phyloP scores from a whole-genome alignment of 2,797 vertebrate genomes.

The Orestias chungarensis region DNA sequence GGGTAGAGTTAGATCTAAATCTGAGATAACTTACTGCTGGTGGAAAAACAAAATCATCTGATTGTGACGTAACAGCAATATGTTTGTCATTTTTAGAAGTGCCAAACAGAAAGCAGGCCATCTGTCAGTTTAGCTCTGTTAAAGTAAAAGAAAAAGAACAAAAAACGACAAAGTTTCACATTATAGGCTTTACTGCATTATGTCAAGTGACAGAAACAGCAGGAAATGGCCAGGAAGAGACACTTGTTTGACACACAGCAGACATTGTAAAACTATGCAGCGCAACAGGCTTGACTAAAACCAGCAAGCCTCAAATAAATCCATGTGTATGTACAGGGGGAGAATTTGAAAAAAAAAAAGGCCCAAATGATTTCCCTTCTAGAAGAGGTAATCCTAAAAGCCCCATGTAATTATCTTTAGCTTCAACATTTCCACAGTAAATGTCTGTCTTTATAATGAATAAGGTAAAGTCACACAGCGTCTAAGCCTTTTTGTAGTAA shows the following conservation, averaged over 20 bases:
- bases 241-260: neutral
- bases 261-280: neutral
- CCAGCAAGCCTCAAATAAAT: neutral
- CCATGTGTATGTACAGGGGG: neutral
- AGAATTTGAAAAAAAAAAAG: neutral
- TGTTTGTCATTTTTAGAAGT: slow-evolving; percentile 14
- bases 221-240: slow-evolving; percentile 19
- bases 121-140: slow-evolving; percentile 26
- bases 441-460: neutral
- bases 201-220: slow-evolving; percentile 27
- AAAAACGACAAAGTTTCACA: slow-evolving; percentile 9
- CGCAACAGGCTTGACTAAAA: neutral
- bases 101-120: slow-evolving; percentile 32
- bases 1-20: slow-evolving; percentile 8
- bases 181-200: slow-evolving; percentile 7
- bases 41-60: slow-evolving; percentile 2
- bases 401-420: neutral
- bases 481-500: slow-evolving; percentile 1
- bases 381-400: slow-evolving; percentile 1
- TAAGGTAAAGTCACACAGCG: neutral
- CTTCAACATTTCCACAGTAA: neutral
- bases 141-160: neutral
- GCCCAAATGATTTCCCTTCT: neutral
- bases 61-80: slow-evolving; percentile 3
- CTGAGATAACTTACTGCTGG: neutral